A percentile compares a stretch with the other conserved stretches of the same genome.
phyloP scores from a whole-genome alignment of 35 echinoderm and acorn worm species.

The Ptychodera flava region DNA sequence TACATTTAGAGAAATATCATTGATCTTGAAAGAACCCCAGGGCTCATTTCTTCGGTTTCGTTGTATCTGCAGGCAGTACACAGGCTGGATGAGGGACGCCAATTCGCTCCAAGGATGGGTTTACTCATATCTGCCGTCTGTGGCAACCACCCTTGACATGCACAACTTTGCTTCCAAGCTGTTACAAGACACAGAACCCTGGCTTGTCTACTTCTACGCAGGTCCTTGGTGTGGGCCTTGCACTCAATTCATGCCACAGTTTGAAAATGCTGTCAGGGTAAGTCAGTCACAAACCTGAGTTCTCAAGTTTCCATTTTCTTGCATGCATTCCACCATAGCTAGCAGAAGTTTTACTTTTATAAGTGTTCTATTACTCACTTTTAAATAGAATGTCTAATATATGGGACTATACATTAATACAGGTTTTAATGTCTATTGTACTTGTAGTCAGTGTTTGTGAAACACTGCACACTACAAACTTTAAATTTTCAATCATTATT shows the following conservation, averaged over 20 bases:
- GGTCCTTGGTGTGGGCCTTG: constrained; percentile 76
- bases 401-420: background rate
- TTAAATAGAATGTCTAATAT: background rate
- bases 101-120: constrained; percentile 79
- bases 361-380: background rate
- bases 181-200: constrained; percentile 66
- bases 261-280: constrained; percentile 79
- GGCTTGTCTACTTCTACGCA: constrained; percentile 83
- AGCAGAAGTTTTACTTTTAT: background rate
- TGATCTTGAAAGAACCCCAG: no score
- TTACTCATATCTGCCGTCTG: constrained; percentile 69
- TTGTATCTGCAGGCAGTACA: constrained; percentile 63
- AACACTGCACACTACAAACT: no score
- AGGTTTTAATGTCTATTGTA: background rate
- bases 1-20: no score
- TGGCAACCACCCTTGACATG: constrained; percentile 45
- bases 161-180: constrained; percentile 73
- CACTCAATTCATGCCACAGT: constrained; percentile 60
- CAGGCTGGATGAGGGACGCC: constrained; percentile 68
- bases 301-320: background rate
- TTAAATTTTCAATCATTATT: no score
- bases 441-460: background rate
- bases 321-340: background rate
- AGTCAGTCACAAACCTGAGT: background rate
- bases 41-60: no score